Conservation (phyloP, 2,113 vertebrate genomes). For the Amazona guildingii region DNA sequence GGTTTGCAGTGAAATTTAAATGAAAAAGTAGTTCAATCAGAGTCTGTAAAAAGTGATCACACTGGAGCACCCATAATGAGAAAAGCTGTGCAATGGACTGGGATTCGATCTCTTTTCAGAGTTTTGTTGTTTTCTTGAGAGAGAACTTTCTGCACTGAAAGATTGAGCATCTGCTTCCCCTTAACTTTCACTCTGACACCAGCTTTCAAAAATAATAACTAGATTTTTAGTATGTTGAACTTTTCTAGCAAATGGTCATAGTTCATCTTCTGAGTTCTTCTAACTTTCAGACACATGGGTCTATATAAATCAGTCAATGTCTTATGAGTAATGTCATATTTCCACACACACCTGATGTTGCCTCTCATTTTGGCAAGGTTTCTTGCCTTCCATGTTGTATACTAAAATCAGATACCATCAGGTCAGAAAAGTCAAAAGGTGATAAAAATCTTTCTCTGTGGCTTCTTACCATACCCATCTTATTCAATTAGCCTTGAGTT, state of each 20-base stretch:
- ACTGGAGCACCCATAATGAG: neutral
- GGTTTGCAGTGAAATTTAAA: neutral
- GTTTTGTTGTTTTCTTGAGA: neutral
- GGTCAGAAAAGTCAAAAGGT: constrained; percentile 3
- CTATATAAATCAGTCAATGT: neutral
- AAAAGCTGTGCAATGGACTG: neutral
- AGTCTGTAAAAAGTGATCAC: neutral
- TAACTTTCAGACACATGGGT: neutral
- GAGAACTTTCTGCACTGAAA: neutral
- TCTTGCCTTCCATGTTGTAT: neutral
- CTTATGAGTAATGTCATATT: neutral
- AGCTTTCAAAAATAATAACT: neutral
- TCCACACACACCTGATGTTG: neutral
- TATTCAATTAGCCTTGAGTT: neutral
- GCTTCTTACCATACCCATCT: neutral
- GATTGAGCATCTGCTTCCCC: neutral
- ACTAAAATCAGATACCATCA: neutral
- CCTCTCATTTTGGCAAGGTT: neutral
- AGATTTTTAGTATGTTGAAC: neutral
- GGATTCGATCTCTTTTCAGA: neutral
- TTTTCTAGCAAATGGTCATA: neutral
- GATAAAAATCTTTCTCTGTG: neutral
- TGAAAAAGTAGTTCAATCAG: neutral
- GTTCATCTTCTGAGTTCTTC: constrained; percentile 9
- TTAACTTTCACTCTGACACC: neutral